These are phyloP conservation scores for Morpho helenor DNA, from an alignment of 2,888 invertebrate species.

Conservation along the genomic window DNA sequence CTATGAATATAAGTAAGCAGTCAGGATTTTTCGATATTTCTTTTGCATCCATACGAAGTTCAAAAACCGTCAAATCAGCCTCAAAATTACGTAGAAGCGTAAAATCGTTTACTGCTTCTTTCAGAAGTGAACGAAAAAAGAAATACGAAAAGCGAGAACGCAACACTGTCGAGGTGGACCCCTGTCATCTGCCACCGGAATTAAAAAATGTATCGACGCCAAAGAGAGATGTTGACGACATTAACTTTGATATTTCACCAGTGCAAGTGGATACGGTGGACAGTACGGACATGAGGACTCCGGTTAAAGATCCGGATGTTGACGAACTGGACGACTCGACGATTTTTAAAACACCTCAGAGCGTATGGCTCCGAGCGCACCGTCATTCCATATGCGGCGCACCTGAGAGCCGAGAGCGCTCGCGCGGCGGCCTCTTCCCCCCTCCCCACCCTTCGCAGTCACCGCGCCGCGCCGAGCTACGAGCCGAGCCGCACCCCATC, in stretches of 20 bases:
- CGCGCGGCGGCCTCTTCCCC: conserved; percentile 55
- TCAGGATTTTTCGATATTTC: conserved; percentile 75
- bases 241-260: conserved; percentile 65
- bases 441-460: conserved; percentile 60
- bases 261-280: conserved; percentile 72
- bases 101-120: conserved; percentile 75
- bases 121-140: conserved; percentile 73
- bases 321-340: conserved; percentile 66
- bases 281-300: conserved; percentile 55
- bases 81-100: conserved; percentile 71
- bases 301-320: conserved; percentile 39
- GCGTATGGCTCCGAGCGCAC: conserved; percentile 55
- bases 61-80: conserved; percentile 70
- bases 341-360: conserved; percentile 67
- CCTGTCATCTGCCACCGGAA: conserved; percentile 53
- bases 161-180: conserved; percentile 64
- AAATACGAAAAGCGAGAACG: conserved; percentile 71
- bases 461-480: conserved; percentile 45
- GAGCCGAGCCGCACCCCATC: conserved; percentile 57
- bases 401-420: conserved; percentile 32
- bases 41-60: conserved; percentile 63
- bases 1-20: conserved; percentile 71
- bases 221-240: conserved; percentile 55
- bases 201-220: conserved; percentile 61
- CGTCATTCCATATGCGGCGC: conserved; percentile 61